Evolutionary conservation across 2,797 vertebrate genomes (phyloP).

Genomic region (Cyclura pinguis): DNA sequence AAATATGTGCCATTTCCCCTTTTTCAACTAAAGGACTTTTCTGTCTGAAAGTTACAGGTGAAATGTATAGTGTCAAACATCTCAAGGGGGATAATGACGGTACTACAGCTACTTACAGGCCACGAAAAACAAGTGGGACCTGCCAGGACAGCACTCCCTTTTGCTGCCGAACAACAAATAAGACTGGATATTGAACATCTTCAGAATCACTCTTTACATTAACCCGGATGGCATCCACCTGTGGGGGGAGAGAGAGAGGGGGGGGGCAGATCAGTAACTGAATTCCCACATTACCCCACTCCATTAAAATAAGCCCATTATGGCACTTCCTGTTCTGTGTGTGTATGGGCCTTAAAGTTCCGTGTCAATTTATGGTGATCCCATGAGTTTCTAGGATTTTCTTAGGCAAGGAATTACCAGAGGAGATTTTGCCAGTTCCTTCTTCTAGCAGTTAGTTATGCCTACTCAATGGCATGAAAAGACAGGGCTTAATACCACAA

Average conservation of each 20-base stretch:
- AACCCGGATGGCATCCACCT: conserved; percentile 82
- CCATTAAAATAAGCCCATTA: background rate
- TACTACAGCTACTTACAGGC: conserved; percentile 79
- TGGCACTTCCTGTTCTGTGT: background rate
- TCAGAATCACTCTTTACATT: conserved; percentile 81
- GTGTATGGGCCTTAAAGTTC: too few species aligned
- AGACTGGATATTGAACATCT: conserved; percentile 79
- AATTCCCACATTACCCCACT: background rate
- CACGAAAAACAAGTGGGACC: conserved; percentile 83
- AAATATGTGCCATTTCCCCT: background rate
- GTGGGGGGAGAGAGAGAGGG: conserved; percentile 33
- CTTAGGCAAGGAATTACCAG: too few species aligned
- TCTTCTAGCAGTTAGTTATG: too few species aligned
- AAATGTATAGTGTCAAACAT: background rate
- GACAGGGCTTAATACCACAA: background rate
- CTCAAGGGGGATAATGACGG: conserved; percentile 9
- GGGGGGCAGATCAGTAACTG: rapidly evolving
- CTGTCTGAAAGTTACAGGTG: background rate
- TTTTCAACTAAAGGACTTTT: background rate
- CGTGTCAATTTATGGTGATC: too few species aligned
- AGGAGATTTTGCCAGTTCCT: too few species aligned
- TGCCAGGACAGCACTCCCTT: conserved; percentile 85
- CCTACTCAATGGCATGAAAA: background rate
- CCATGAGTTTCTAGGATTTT: too few species aligned
- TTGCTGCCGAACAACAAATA: conserved; percentile 85